Percentiles rank a stretch among this genome's conserved stretches.
Conservation (phyloP, 2,797 vertebrate species). For the Girardinus metallicus region DNA sequence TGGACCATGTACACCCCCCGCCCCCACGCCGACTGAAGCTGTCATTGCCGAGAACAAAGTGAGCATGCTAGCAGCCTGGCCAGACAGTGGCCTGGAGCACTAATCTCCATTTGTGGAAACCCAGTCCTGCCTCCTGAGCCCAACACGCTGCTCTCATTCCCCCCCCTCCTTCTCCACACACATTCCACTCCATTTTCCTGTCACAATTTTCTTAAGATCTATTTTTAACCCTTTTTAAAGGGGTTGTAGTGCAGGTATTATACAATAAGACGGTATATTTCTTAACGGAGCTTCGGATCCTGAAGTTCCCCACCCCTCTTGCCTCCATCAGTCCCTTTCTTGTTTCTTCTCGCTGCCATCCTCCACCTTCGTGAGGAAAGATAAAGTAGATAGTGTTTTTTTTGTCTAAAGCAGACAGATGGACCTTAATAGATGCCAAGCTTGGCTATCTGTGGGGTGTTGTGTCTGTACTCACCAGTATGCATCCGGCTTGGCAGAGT, state of each 20-base stretch:
- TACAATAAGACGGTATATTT: slow-evolving; percentile 5
- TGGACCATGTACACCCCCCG: slow-evolving; percentile 34
- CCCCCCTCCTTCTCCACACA: slow-evolving; percentile 14
- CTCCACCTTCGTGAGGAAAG: slow-evolving; percentile 50
- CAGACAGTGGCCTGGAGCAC: slow-evolving; percentile 63
- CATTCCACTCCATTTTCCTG: slow-evolving; percentile 13
- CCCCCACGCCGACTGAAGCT: slow-evolving; percentile 65
- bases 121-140: slow-evolving; percentile 31
- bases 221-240: slow-evolving; percentile 30
- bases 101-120: slow-evolving; percentile 65
- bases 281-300: neutral
- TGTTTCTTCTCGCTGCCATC: slow-evolving; percentile 4
- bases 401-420: slow-evolving; percentile 76
- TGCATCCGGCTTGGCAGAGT: slow-evolving; percentile 68
- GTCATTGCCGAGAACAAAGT: slow-evolving; percentile 73
- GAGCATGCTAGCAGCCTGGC: slow-evolving; percentile 63
- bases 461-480: slow-evolving; percentile 69
- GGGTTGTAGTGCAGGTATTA: slow-evolving; percentile 23
- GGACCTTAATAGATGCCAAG: slow-evolving; percentile 76
- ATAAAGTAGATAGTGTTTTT: slow-evolving; percentile 64
- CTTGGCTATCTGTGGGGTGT: slow-evolving; percentile 71
- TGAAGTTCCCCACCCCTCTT: neutral
- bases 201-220: slow-evolving; percentile 22
- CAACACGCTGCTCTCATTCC: slow-evolving; percentile 22
- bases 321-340: slow-evolving; percentile 4